Conservation (phyloP, 2,797 vertebrate genomes). For the Novumbra hubbsi region DNA sequence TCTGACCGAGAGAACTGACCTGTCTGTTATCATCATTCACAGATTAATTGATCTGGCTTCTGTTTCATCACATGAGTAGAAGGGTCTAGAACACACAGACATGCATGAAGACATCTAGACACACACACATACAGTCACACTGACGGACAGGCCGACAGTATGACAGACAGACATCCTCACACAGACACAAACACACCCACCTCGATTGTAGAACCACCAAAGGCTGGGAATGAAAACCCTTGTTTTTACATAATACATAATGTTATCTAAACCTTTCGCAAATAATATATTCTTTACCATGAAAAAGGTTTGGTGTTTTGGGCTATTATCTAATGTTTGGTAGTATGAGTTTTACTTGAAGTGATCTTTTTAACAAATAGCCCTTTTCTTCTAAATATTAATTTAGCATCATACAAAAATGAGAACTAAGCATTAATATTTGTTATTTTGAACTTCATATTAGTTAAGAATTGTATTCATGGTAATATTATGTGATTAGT, state of each 20-base stretch:
- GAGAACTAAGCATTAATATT: constrained; percentile 25
- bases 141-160: not conserved
- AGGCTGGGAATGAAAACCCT: constrained; percentile 74
- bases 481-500: constrained; percentile 9
- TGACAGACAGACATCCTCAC: no score
- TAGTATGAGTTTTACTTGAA: not conserved
- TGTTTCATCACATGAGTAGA: constrained; percentile 46
- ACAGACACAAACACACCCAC: not conserved
- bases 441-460: constrained; percentile 7
- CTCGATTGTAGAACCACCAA: constrained; percentile 78
- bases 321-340: not conserved
- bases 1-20: constrained; percentile 64
- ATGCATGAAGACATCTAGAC: constrained; percentile 7
- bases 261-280: no score
- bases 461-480: not conserved
- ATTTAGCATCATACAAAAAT: constrained; percentile 24
- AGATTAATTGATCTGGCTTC: constrained; percentile 68
- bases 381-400: not conserved
- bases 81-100: constrained; percentile 49
- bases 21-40: constrained; percentile 73
- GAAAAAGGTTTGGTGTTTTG: not conserved
- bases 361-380: not conserved
- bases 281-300: not conserved
- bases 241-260: not conserved
- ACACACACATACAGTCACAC: constrained; percentile 11